Base-by-base conservation (phyloP, 2,113 vertebrate genomes). In the Eptesicus fuscus region DNA sequence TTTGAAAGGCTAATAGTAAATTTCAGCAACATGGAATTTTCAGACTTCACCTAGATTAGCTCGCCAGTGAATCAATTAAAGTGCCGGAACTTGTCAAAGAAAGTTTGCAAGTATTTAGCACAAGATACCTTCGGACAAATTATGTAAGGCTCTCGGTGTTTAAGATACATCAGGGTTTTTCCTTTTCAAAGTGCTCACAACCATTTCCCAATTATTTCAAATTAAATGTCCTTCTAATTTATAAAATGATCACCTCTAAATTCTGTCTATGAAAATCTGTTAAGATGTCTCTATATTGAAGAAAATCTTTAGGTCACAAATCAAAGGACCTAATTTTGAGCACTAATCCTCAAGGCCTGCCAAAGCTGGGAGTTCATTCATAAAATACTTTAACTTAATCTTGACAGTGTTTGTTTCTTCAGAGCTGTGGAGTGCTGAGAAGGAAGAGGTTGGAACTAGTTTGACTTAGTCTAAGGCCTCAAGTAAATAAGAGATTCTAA, bases 11-110 rank as follows among this genome's bases (percentile, higher is more conserved):
- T 94, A 90, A 96, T 91, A 89, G 82, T 94, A 94, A 95, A 94
- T 96, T 95, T 95, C 97, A 97, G 80, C 91, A 88, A 51, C 83
- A 69, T 94, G 89, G 94, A 92, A 95, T 97, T 94, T 95, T 87
- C 85, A 96, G 80, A 95, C 80, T 95, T 96, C 79, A 96, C 95
- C 95, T 93, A 96, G 78, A 91, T 96, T 95, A 95, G 90, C 77
- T 97, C 85, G 93, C 82, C 93, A 97, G 69, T 91, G 63, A 93
- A 95, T 97, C 96, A 96, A 90, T 94, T 95, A 90, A 96, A 94
- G 71, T 88, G 47, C 79, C 91, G 37, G 91, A 82, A 80, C 82
- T 88, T 94, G 87, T 93, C 73, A 88, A 70, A 95, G 73, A 89
- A 40, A 92, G 53, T 90, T 94, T 95, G 74, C 95, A 94, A 82